Evolutionary conservation across 2,888 invertebrate species (phyloP).

Genomic region (Drosophila kanekoi): DNA sequence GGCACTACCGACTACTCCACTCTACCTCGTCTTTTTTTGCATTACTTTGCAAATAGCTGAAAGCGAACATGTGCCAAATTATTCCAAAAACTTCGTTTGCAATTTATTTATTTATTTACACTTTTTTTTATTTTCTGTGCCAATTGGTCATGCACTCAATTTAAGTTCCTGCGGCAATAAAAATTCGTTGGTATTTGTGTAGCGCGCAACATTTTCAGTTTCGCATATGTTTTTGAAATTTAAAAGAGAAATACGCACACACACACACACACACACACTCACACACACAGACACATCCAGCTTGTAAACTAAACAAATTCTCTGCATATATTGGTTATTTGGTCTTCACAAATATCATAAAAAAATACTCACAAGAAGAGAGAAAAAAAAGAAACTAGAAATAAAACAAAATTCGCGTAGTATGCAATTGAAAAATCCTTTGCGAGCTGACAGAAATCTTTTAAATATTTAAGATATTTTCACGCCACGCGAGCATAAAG

Average conservation of each 20-base stretch:
- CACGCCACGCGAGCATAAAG: too few relatives aligned
- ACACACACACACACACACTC: too few relatives aligned
- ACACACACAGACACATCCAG: neutral
- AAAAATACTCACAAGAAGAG: neutral
- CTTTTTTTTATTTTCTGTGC: slow-evolving; percentile 1
- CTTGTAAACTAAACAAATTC: slow-evolving; percentile 12
- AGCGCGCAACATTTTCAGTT: slow-evolving; percentile 1
- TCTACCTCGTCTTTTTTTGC: neutral
- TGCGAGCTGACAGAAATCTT: too few relatives aligned
- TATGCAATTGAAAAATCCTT: too few relatives aligned
- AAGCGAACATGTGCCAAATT: neutral
- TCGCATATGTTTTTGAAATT: neutral
- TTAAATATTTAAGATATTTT: too few relatives aligned
- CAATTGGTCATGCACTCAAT: slow-evolving; percentile 29
- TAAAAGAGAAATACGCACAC: neutral
- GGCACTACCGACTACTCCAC: too few relatives aligned
- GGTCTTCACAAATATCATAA: slow-evolving; percentile 1
- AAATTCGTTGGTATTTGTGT: slow-evolving; percentile 8
- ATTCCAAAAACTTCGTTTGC: slow-evolving; percentile 6
- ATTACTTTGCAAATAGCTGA: slow-evolving; percentile 8
- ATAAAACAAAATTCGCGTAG: too few relatives aligned
- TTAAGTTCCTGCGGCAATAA: slow-evolving; percentile 19
- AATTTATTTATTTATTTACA: slow-evolving; percentile 8
- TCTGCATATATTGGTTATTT: slow-evolving; percentile 7
- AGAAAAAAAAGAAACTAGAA: too few relatives aligned